These are phyloP conservation scores for Tamias sibiricus DNA, from an alignment of 2,113 vertebrate genomes.

Conservation along the genomic window DNA sequence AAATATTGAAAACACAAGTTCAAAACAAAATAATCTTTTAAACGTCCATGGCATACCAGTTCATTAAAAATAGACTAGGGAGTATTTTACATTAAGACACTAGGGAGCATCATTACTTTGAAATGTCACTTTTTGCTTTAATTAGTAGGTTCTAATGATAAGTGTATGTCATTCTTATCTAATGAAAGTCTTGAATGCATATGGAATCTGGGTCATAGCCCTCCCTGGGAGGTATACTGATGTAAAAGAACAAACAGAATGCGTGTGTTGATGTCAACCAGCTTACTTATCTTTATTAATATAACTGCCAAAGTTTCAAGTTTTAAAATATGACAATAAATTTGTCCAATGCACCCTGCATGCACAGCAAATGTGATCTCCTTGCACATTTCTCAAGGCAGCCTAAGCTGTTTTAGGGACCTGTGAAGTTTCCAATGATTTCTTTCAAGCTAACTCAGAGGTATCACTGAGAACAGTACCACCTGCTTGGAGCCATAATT, in stretches of 20 bases:
- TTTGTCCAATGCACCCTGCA: not conserved
- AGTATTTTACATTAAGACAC: conserved; percentile 76
- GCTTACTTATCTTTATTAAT: conserved; percentile 54
- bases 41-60: conserved; percentile 55
- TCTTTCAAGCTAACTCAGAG: conserved; percentile 56
- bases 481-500: conserved; percentile 55
- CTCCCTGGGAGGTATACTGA: conserved; percentile 69
- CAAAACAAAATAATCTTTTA: conserved; percentile 62
- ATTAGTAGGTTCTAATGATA: conserved; percentile 82
- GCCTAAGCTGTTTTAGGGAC: conserved; percentile 30
- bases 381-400: conserved; percentile 26
- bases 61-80: conserved; percentile 80
- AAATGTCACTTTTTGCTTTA: conserved; percentile 85
- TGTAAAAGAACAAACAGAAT: conserved; percentile 76
- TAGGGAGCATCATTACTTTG: conserved; percentile 78
- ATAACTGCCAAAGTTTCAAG: conserved; percentile 53
- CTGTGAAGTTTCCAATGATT: not conserved
- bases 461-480: conserved; percentile 46
- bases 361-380: not conserved
- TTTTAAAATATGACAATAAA: conserved; percentile 45
- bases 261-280: conserved; percentile 60
- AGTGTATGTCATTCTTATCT: conserved; percentile 82
- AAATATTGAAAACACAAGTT: conserved; percentile 66
- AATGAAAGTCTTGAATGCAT: conserved; percentile 77
- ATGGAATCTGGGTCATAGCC: conserved; percentile 80